Evolutionary conservation across 2,888 invertebrate genomes (phyloP), one percentile per base, ranked within the genome.

Genomic region (Lathronympha strigana): DNA sequence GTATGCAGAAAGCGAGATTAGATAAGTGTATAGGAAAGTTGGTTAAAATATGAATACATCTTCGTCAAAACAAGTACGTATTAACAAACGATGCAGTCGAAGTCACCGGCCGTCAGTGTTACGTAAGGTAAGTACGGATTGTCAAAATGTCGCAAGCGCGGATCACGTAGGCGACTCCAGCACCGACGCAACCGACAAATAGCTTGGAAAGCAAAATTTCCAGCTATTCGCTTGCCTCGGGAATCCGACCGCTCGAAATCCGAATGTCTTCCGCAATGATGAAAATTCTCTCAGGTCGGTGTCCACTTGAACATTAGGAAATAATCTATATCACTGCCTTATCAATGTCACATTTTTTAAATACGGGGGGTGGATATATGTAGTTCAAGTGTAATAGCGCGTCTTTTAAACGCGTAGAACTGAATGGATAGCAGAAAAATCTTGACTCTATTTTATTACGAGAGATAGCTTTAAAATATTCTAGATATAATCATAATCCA

Each of bases 131-230:
- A 64, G 64, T 60, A 64, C 73, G 77, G 82, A 84, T 86, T 86
- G 86, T 85, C 86, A 81, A 87, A 87, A 84, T 88, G 88, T 87
- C 86, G 88, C 85, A 88, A 88, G 83, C 79, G 75, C 76, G 76
- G 82, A 84, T 82, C 86, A 83, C 82, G 83, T 81, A 80, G 79
- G 71, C 80, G 78, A 76, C 77, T 79, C 77, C 60, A 31, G 66
- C 60, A 57, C 63, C 67, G 72, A 74, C 76, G 80, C 78, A 80
- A 81, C 79, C 76, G 77, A 77, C 82, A 76, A 78, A 80, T 76
- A 75, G 73, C 79, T 81, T 79, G 77, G 79, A 82, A 79, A 84
- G 78, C 80, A 78, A 75, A 75, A 75, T 77, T 77, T 74, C 75
- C 70, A 70, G 72, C 76, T 80, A 81, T 83, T 80, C 66, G 60